These are phyloP conservation scores for Nipponia nippon DNA, from an alignment of 2,113 vertebrate species.

Conservation along the genomic window DNA sequence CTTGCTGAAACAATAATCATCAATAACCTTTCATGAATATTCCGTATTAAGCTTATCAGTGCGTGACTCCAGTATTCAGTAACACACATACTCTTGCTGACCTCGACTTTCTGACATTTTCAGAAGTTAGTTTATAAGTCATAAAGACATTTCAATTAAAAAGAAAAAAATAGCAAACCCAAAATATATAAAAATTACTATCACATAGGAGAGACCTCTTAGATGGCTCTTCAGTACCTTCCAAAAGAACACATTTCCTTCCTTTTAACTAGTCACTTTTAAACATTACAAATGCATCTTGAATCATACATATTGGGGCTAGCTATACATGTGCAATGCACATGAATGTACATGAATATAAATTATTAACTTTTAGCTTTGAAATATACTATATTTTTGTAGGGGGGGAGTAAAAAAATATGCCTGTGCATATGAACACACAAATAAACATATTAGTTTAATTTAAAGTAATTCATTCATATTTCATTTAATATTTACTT, in stretches of 20 bases:
- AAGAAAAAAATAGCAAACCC: background rate
- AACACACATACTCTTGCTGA: background rate
- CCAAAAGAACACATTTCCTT: background rate
- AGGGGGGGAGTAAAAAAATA: accelerated
- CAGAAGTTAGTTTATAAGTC: background rate
- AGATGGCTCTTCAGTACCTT: background rate
- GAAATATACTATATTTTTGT: background rate
- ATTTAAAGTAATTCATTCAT: background rate
- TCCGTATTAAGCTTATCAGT: background rate
- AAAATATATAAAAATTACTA: background rate
- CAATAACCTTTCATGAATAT: background rate
- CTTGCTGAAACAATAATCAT: background rate
- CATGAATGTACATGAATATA: background rate
- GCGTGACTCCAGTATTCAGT: background rate
- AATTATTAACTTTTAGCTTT: background rate
- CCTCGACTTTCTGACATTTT: conserved; percentile 22
- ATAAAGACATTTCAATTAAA: background rate
- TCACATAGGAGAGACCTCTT: background rate
- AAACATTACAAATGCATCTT: background rate
- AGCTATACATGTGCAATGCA: background rate
- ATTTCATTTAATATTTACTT: background rate
- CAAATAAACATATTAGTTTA: background rate
- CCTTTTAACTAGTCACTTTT: background rate
- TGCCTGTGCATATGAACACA: background rate
- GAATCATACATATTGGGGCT: background rate